phyloP scores from a whole-genome alignment of 2,888 invertebrate genomes.

The Dusona sp. region DNA sequence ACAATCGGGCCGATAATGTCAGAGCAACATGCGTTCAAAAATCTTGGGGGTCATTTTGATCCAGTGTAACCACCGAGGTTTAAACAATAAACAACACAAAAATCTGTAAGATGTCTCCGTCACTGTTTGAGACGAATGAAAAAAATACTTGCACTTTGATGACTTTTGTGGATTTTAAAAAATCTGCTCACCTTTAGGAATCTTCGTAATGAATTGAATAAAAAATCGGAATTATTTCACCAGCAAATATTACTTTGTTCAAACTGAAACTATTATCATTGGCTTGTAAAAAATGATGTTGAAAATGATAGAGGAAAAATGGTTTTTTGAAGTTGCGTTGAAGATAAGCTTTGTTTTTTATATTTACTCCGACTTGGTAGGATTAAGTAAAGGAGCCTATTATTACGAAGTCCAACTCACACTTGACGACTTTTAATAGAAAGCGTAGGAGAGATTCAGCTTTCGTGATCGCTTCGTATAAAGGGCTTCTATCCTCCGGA shows the following conservation, averaged over 20 bases:
- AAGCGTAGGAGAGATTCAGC: background rate
- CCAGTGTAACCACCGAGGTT: too few species aligned
- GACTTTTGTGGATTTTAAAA: too few species aligned
- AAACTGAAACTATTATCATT: background rate
- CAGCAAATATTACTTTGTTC: background rate
- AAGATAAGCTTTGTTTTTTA: background rate
- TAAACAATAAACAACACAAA: too few species aligned
- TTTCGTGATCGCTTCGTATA: conserved; percentile 70
- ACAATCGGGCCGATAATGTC: too few species aligned
- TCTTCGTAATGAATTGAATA: background rate
- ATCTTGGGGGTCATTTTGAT: too few species aligned
- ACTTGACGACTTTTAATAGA: background rate
- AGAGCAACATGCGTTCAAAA: too few species aligned
- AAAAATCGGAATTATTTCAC: background rate
- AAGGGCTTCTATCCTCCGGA: conserved; percentile 74
- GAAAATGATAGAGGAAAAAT: background rate
- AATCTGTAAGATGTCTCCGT: too few species aligned
- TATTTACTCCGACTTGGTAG: background rate
- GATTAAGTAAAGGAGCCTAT: background rate
- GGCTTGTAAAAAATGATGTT: too few species aligned
- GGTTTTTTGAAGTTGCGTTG: background rate
- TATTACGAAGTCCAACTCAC: background rate
- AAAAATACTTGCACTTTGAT: too few species aligned
- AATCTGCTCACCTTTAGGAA: too few species aligned
- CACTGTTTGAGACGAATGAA: too few species aligned